Conservation (phyloP, 2,797 vertebrate species). For the Chaetodon trifasciatus region DNA sequence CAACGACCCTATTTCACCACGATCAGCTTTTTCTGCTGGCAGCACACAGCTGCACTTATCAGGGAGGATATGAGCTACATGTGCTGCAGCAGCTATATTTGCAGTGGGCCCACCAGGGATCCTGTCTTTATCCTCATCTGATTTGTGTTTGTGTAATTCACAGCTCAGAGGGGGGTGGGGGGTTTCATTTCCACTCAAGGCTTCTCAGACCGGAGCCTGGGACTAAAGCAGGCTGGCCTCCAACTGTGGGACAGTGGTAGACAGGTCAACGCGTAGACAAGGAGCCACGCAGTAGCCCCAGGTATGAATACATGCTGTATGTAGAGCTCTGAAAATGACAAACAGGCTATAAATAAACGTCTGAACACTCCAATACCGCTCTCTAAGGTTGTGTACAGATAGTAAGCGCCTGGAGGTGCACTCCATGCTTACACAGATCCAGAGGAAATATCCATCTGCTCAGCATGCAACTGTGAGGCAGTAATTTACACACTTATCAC, state of each 20-base stretch:
- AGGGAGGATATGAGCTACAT: slow-evolving; percentile 47
- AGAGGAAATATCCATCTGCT: slow-evolving; percentile 53
- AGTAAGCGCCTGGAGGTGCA: slow-evolving; percentile 29
- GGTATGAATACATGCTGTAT: slow-evolving; percentile 17
- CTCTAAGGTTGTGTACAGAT: slow-evolving; percentile 29
- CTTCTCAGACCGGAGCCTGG: slow-evolving; percentile 33
- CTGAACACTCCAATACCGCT: slow-evolving; percentile 21
- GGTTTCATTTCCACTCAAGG: slow-evolving; percentile 57
- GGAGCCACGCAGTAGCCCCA: slow-evolving; percentile 21
- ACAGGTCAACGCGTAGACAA: slow-evolving; percentile 32
- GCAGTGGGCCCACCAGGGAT: slow-evolving; percentile 40
- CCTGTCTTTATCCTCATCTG: slow-evolving; percentile 53
- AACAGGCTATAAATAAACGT: slow-evolving; percentile 33
- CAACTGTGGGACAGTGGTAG: slow-evolving; percentile 46
- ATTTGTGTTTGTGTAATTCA: slow-evolving; percentile 68
- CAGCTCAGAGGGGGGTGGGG: slow-evolving; percentile 39
- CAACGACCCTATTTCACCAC: slow-evolving; percentile 18
- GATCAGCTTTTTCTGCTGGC: slow-evolving; percentile 15
- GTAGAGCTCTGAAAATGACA: slow-evolving; percentile 7
- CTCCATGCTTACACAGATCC: slow-evolving; percentile 24
- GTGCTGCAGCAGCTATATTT: slow-evolving; percentile 58
- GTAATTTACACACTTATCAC: slow-evolving; percentile 39
- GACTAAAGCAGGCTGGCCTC: slow-evolving; percentile 50
- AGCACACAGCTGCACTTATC: slow-evolving; percentile 29
- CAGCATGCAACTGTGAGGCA: slow-evolving; percentile 26